Percentiles rank a stretch among this genome's conserved stretches.
These are phyloP conservation scores for Microcaecilia unicolor DNA, from an alignment of 2,797 vertebrate genomes.

Conservation along the genomic window DNA sequence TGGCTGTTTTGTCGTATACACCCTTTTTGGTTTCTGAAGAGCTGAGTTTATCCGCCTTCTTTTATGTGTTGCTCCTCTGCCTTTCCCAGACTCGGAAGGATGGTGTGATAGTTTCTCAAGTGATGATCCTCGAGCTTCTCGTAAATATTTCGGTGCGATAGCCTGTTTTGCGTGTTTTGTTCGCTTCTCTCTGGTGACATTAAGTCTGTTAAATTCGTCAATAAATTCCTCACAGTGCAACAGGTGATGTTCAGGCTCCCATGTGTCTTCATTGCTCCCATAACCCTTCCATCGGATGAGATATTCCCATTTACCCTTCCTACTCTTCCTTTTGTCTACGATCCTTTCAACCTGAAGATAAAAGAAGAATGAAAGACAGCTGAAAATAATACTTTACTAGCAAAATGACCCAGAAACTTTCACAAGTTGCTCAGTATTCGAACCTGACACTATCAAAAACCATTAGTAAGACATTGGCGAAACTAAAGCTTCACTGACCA, in stretches of 20 bases:
- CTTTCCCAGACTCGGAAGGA: constrained; percentile 58
- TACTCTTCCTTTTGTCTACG: constrained; percentile 93
- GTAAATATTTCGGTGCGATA: constrained; percentile 41
- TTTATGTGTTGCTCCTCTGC: constrained; percentile 68
- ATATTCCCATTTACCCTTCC: constrained; percentile 96
- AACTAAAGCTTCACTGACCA: too few species aligned
- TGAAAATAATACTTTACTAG: too few species aligned
- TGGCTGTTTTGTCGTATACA: constrained; percentile 56
- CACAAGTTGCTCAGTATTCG: not conserved
- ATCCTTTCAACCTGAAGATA: constrained; percentile 85
- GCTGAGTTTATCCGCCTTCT: constrained; percentile 70
- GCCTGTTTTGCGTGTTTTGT: constrained; percentile 65
- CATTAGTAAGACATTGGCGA: not conserved
- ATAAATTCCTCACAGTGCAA: constrained; percentile 95
- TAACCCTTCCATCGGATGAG: constrained; percentile 96
- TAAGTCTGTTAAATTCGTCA: constrained; percentile 86
- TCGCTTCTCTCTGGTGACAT: constrained; percentile 64
- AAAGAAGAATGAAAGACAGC: constrained; percentile 2
- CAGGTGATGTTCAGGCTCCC: constrained; percentile 91
- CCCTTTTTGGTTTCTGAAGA: constrained; percentile 67
- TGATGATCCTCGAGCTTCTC: constrained; percentile 41
- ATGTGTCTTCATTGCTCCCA: constrained; percentile 89
- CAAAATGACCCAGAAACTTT: too few species aligned
- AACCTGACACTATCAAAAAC: not conserved
- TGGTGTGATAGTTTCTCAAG: constrained; percentile 52